Percentiles rank a stretch among this genome's conserved stretches.
Conservation (phyloP, 2,113 vertebrate genomes). For the Phaethornis superciliosus region DNA sequence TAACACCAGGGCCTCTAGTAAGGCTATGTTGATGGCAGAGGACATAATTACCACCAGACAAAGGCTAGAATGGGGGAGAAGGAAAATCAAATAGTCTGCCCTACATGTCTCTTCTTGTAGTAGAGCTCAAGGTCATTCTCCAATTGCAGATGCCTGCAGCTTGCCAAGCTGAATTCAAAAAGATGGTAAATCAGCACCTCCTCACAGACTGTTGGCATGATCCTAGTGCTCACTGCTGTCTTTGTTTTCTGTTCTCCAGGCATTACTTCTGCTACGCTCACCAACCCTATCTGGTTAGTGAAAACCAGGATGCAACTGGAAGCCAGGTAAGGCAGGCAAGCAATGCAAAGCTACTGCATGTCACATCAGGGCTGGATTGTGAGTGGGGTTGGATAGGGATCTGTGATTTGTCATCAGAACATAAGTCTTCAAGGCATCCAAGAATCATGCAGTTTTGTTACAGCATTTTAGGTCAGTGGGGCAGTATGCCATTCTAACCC, state of each 20-base stretch:
- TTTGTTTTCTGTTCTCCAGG: constrained; percentile 38
- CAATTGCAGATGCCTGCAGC: neutral
- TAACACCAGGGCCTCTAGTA: neutral
- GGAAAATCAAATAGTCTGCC: neutral
- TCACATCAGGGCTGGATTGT: neutral
- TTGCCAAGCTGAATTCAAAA: neutral
- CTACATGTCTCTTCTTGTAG: neutral
- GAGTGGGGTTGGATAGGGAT: neutral
- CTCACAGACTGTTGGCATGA: neutral
- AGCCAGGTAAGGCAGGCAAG: constrained; percentile 45
- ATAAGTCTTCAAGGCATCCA: neutral
- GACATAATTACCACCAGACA: neutral
- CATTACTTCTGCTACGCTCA: constrained; percentile 51
- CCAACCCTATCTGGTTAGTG: constrained; percentile 74
- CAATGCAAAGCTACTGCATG: neutral
- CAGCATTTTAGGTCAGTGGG: neutral
- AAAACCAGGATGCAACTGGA: constrained; percentile 74
- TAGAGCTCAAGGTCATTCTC: neutral
- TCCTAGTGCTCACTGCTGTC: neutral
- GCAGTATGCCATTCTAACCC: neutral
- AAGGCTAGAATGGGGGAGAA: neutral
- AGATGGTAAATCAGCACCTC: neutral
- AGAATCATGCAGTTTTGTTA: neutral
- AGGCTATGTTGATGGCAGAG: neutral
- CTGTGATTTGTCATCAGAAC: neutral